Conservation (phyloP, 2,113 vertebrate genomes). For the Etheostoma cragini region DNA sequence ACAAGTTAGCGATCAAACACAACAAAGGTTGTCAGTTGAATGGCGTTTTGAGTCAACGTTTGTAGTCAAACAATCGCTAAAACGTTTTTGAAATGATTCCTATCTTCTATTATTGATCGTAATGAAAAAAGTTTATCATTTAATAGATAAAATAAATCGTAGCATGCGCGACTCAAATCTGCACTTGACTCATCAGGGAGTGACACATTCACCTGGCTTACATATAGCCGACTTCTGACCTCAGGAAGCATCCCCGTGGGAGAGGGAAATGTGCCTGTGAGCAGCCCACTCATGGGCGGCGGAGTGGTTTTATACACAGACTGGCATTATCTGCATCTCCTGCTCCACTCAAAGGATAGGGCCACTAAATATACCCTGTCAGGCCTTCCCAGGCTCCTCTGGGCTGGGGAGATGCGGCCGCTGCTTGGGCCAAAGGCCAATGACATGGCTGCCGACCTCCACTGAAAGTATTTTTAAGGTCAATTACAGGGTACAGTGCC, state of each 20-base stretch:
- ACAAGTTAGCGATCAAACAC: too few relatives aligned
- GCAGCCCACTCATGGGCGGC: conserved; percentile 76
- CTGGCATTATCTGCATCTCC: conserved; percentile 85
- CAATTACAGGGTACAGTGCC: conserved; percentile 88
- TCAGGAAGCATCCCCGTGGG: conserved; percentile 70
- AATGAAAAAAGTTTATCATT: too few relatives aligned
- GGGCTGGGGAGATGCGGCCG: conserved; percentile 77
- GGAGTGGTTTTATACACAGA: conserved; percentile 83
- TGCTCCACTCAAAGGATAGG: conserved; percentile 82
- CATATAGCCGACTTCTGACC: conserved; percentile 64
- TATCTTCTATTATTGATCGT: too few relatives aligned
- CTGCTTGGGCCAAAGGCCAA: conserved; percentile 83
- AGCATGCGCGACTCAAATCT: too few relatives aligned
- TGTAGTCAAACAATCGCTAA: too few relatives aligned
- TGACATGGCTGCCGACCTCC: conserved; percentile 86
- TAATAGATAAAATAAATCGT: too few relatives aligned
- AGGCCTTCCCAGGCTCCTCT: conserved; percentile 85
- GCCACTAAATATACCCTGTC: conserved; percentile 85
- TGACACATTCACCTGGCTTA: conserved; percentile 39
- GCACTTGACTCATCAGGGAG: too few relatives aligned
- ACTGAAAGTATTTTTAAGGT: conserved; percentile 89
- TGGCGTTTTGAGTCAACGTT: too few relatives aligned
- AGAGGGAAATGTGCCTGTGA: conserved; percentile 72
- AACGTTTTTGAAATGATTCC: too few relatives aligned
- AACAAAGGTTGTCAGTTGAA: too few relatives aligned